Evolutionary conservation across 2,797 vertebrate genomes (phyloP), one percentile per base, ranked within the genome.

Genomic region (Gephyroberyx darwinii): DNA sequence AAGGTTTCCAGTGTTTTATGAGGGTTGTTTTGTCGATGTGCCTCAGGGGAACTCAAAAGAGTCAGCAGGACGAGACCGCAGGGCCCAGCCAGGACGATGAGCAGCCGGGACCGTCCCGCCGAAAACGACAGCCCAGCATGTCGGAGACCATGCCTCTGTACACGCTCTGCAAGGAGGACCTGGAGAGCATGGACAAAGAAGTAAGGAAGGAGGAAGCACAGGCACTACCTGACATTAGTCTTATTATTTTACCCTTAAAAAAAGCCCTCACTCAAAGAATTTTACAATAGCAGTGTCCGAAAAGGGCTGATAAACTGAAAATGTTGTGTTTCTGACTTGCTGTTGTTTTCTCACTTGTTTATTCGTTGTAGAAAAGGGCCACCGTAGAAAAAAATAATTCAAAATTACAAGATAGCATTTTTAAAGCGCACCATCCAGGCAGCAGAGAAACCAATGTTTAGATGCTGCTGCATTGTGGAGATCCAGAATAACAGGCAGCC

Each of bases 181-280:
- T 99, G 57, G 98, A 99, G 14, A 98, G 97, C 93, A 99, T 99
- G 98, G 97, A 98, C 90, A 98, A 92, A 92, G 98, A 99, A 95
- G 98, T 99, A 86, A 95, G 95, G 55, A 31, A 0, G 5, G 26
- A 16, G 16, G 19, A 8, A 12, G 33, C 8, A 57, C 14, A 5
- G 5, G 8, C 19, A 8, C 22, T 30, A 31, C 26, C 43, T n/a
- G 17, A 62, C 22, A 33, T 10, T 30, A 22, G 17, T n/a, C 5
- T 14, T 5, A 26, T 30, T 53, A 14, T 53, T 53, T 45, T 41
- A 41, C 39, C 12, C 39, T 41, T 13, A 12, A 10, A 39, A 39
- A 39, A 39, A 8, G 12, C 39, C 12, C 39, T 5, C 43, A 43
- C 12, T 43, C 13, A 41, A 39, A 41, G 9, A 41, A 41, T 41